phyloP scores from a whole-genome alignment of 1,140 invertebrate genomes.

The Sycobia sp. region DNA sequence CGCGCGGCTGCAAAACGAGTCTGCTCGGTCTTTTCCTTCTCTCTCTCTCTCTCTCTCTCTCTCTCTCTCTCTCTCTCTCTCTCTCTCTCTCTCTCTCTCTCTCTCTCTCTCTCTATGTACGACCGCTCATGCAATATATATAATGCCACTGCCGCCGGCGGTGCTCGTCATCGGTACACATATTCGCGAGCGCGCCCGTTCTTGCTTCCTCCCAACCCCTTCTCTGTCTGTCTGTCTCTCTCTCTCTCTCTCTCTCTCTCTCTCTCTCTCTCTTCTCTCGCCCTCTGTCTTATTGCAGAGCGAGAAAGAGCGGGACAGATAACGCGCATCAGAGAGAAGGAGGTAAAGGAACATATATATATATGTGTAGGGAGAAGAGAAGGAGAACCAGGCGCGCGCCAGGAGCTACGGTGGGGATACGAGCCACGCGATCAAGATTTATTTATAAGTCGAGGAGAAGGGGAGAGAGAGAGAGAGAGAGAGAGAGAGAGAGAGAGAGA shows the following conservation, averaged over 20 bases:
- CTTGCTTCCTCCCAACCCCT: background rate
- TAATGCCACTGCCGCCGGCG: no score
- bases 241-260: constrained; percentile 16
- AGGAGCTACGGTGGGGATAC: constrained; percentile 47
- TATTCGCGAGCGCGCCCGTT: constrained; percentile 13
- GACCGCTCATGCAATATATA: no score
- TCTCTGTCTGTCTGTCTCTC: constrained; percentile 10
- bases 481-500: background rate
- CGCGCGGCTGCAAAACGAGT: constrained; percentile 18
- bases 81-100: constrained; percentile 14
- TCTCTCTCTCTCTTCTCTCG: constrained; percentile 1
- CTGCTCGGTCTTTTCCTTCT: constrained; percentile 1
- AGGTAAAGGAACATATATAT: constrained; percentile 8
- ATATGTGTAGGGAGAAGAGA: constrained; percentile 19
- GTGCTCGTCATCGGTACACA: no score
- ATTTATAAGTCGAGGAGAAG: constrained; percentile 55
- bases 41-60: constrained; percentile 2
- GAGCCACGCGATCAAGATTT: constrained; percentile 63
- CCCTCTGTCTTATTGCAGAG: constrained; percentile 3
- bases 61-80: constrained; percentile 11
- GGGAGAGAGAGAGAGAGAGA: background rate
- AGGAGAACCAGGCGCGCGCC: constrained; percentile 40
- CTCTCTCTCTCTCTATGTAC: no score
- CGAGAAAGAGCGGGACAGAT: no score
- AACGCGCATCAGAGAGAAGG: background rate